Percentiles rank a stretch among this genome's conserved stretches.
Conservation (phyloP, 2,797 vertebrate genomes). For the Falco concolor region DNA sequence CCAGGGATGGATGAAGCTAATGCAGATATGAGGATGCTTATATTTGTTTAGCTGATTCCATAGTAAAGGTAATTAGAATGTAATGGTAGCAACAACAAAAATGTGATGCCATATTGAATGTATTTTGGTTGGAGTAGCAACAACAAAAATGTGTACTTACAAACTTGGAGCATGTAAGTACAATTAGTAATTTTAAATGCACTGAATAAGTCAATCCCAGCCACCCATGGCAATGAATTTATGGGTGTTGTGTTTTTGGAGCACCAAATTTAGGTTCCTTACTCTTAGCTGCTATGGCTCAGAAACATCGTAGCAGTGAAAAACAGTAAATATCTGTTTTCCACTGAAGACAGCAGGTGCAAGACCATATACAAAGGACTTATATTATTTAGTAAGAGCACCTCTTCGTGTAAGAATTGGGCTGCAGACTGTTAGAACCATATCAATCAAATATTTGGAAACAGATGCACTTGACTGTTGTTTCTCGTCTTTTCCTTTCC, state of each 20-base stretch:
- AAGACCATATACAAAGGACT: not conserved
- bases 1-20: not conserved
- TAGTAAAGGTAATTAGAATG: not conserved
- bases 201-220: not conserved
- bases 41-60: not conserved
- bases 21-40: not conserved
- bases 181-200: not conserved
- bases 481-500: not conserved
- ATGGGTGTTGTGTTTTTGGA: not conserved
- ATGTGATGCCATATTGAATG: not conserved
- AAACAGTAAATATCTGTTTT: not conserved
- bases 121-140: not conserved
- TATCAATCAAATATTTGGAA: slow-evolving; percentile 34
- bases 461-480: not conserved
- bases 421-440: slow-evolving; percentile 3
- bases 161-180: not conserved
- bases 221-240: not conserved
- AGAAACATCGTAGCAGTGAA: not conserved
- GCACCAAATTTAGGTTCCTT: not conserved
- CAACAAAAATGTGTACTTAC: not conserved
- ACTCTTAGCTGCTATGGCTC: not conserved
- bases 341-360: not conserved
- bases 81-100: not conserved
- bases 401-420: not conserved
- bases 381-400: not conserved